Conservation (phyloP, 2,797 vertebrate genomes). For the Ctenopoma kingsleyae region DNA sequence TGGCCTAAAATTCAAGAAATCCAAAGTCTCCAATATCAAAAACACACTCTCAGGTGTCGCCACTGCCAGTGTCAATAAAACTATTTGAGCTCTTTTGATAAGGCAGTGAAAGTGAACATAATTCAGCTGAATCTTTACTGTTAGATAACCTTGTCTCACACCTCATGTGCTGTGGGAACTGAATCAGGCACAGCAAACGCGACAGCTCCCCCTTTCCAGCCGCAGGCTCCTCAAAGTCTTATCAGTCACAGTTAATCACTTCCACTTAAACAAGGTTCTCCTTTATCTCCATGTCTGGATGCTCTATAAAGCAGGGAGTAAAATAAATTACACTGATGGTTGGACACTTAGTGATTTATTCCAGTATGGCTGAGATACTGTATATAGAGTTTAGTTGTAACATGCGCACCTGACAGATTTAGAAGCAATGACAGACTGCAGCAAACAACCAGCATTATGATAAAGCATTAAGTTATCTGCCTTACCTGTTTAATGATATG, state of each 20-base stretch:
- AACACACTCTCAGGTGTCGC: background rate
- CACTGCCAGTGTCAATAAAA: conserved; percentile 25
- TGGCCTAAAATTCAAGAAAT: too few relatives aligned
- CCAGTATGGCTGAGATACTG: conserved; percentile 11
- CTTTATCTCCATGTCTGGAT: conserved; percentile 20
- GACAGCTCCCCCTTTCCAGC: conserved; percentile 6
- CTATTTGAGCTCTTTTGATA: conserved; percentile 29
- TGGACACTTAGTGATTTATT: background rate
- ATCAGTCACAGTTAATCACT: conserved; percentile 74
- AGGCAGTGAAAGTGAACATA: conserved; percentile 24
- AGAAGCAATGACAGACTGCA: too few relatives aligned
- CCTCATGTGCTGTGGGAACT: conserved; percentile 36
- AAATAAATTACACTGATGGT: conserved; percentile 34
- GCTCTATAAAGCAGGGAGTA: conserved; percentile 28
- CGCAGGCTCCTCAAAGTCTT: conserved; percentile 32
- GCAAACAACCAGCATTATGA: background rate
- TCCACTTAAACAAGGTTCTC: conserved; percentile 47
- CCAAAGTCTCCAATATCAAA: too few relatives aligned
- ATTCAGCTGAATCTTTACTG: conserved; percentile 38
- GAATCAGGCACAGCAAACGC: conserved; percentile 30
- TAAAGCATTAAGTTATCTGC: background rate
- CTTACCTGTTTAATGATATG: too few relatives aligned
- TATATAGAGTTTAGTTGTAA: background rate
- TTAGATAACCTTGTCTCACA: conserved; percentile 45
- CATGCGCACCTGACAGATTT: too few relatives aligned